phyloP scores from a whole-genome alignment of 2,797 vertebrate genomes.

The Eulemur albifrons region DNA sequence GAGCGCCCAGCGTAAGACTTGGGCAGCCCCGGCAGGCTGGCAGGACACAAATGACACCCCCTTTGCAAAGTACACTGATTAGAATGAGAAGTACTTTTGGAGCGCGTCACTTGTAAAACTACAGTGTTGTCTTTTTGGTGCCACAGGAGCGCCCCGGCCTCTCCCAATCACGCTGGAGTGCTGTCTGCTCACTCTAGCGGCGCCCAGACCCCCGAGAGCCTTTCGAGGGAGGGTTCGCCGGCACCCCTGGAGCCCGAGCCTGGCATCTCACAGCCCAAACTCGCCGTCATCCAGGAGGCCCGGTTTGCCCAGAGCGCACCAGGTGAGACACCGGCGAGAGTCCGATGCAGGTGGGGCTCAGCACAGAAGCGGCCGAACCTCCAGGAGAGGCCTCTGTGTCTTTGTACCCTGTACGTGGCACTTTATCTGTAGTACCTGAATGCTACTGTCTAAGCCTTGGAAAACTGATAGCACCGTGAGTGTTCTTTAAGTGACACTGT shows the following conservation, averaged over 20 bases:
- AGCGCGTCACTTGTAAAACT: background rate
- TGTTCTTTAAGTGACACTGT: background rate
- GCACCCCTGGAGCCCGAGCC: constrained; percentile 92
- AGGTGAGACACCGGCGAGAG: constrained; percentile 82
- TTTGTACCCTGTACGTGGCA: background rate
- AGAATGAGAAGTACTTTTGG: rapidly evolving
- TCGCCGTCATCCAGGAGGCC: constrained; percentile 96
- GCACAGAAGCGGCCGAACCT: rapidly evolving
- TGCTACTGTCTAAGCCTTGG: background rate
- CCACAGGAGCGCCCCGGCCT: constrained; percentile 96
- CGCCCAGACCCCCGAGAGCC: constrained; percentile 96
- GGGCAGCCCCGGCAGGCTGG: constrained; percentile 5
- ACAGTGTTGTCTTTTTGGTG: constrained; percentile 70
- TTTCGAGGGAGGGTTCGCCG: constrained; percentile 97
- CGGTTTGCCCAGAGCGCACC: constrained; percentile 95
- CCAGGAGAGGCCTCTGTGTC: background rate
- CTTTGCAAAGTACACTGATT: constrained; percentile 47
- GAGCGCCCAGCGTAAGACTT: constrained; percentile 35
- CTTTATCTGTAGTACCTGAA: too few relatives aligned
- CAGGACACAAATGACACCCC: constrained; percentile 56
- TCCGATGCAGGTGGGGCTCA: background rate
- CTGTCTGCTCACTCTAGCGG: constrained; percentile 97
- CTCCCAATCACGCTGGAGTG: constrained; percentile 95
- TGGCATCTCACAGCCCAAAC: constrained; percentile 92
- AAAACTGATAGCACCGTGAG: background rate